Evolutionary conservation across 2,113 vertebrate species (phyloP).

Genomic region (Dryoscopus gambensis): DNA sequence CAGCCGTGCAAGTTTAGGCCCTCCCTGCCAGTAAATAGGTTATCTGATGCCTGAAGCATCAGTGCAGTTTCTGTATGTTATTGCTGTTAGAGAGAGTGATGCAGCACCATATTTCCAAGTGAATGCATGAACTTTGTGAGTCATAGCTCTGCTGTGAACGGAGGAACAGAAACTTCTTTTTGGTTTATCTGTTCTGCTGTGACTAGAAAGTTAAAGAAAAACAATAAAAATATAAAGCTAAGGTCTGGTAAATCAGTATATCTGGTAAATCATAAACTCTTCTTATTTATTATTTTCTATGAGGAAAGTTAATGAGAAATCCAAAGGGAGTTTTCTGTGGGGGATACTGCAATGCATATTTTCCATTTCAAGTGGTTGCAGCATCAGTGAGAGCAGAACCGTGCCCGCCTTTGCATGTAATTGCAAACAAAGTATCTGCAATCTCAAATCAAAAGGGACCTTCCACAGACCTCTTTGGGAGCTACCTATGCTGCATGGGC

Average conservation of each 20-base stretch:
- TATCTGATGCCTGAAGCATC: constrained; percentile 3
- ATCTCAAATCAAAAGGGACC: background rate
- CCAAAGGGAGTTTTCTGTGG: background rate
- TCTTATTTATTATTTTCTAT: background rate
- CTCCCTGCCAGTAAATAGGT: background rate
- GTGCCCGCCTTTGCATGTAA: background rate
- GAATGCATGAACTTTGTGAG: background rate
- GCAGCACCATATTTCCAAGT: background rate
- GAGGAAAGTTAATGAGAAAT: background rate
- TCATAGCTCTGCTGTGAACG: background rate
- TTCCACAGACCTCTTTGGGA: background rate
- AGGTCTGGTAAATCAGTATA: background rate
- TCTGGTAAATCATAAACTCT: background rate
- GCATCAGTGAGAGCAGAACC: background rate
- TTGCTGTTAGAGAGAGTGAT: background rate
- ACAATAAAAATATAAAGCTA: background rate
- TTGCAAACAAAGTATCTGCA: background rate
- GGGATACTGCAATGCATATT: background rate
- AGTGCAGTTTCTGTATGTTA: background rate
- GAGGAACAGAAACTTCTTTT: background rate
- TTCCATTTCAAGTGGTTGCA: background rate
- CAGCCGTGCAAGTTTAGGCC: background rate
- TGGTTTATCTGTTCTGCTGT: background rate
- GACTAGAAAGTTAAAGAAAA: background rate
- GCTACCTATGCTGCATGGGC: accelerated